These are phyloP conservation scores for Aphodius granarius DNA, from an alignment of 2,888 invertebrate genomes.

Conservation along the genomic window DNA sequence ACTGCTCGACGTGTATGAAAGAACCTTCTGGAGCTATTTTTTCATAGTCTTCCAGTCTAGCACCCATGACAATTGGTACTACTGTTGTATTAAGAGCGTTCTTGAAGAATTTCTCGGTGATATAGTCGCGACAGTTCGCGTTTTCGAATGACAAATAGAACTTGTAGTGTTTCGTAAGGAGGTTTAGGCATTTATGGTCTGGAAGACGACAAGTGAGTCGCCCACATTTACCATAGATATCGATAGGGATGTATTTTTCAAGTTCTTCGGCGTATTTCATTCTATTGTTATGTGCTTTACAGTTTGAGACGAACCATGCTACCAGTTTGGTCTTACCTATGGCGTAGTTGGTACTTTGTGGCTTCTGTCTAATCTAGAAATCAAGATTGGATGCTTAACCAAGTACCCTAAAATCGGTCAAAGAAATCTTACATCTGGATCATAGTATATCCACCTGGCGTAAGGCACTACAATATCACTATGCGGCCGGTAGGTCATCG, in stretches of 20 bases:
- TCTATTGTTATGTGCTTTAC: conserved; percentile 83
- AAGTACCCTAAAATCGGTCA: too few relatives aligned
- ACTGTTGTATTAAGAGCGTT: not conserved
- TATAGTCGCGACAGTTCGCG: conserved; percentile 93
- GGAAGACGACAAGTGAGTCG: not conserved
- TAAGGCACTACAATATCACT: conserved; percentile 93
- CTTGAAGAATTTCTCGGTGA: conserved; percentile 66
- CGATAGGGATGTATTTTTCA: conserved; percentile 45
- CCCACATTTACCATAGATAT: not conserved
- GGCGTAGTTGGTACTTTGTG: not conserved
- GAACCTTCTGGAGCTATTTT: conserved; percentile 47
- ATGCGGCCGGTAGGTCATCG: conserved; percentile 87
- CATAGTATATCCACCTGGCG: conserved; percentile 84
- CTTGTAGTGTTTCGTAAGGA: conserved; percentile 88
- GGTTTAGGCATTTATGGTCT: conserved; percentile 68
- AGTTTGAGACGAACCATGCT: conserved; percentile 95
- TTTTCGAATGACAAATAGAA: conserved; percentile 97
- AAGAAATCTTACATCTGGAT: conserved; percentile 54
- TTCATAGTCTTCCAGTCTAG: not conserved
- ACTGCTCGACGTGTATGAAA: not conserved
- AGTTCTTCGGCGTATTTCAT: conserved; percentile 75
- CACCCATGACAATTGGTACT: conserved; percentile 8
- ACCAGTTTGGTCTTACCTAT: conserved; percentile 86
- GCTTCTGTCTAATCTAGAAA: conserved; percentile 64
- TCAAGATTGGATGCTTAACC: not conserved